Base-by-base conservation (phyloP, 2,797 vertebrate genomes). In the Molossus alvarezi region DNA sequence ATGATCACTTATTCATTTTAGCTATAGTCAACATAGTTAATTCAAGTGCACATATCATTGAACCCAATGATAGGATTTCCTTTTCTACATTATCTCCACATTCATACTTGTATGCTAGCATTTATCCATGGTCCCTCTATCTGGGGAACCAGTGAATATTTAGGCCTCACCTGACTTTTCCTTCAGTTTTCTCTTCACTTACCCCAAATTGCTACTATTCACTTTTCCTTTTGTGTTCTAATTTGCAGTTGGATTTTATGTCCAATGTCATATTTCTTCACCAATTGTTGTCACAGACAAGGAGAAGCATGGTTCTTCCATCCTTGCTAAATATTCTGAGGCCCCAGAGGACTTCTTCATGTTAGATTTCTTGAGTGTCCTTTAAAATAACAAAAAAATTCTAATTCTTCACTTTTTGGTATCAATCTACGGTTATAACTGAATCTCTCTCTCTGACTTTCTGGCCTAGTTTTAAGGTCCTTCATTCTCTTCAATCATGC, bases 361-460 rank as follows among this genome's bases (percentile, higher is more conserved):
- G 13, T 76, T 87, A 69, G 23, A 48, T n/a, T 91, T 94, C 62
- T 75, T 71, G 23, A 72, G 4, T 21, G 25, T 72, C 3, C 18
- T 33, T 81, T 51, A 58, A 91, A 83, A 72, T 77, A 83, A 53
- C 6, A 82, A 37, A 64, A 58, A 58, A 29, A 1, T 55, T 76
- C 5, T 15, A 62, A 25, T 60, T 72, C 23, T 71, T 58, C 2
- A 73, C 15, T 81, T 77, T 8, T 83, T 76, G 17, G 27, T 9
- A 45, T 76, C 15, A 60, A 17, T 82, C 45, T 65, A 5, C 41
- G 18, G 3, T 57, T 88, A 23, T 84, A 84, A 65, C 33, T 83
- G 27, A 64, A 79, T 91, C 45, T 58, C 51, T 76, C 45, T 33
- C 82, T 94, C 45, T 82, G n/a, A 81, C 58, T 77, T 64, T 84